Evolutionary conservation across 1,140 invertebrate species (phyloP).

Genomic region (Drosophila ananassae): DNA sequence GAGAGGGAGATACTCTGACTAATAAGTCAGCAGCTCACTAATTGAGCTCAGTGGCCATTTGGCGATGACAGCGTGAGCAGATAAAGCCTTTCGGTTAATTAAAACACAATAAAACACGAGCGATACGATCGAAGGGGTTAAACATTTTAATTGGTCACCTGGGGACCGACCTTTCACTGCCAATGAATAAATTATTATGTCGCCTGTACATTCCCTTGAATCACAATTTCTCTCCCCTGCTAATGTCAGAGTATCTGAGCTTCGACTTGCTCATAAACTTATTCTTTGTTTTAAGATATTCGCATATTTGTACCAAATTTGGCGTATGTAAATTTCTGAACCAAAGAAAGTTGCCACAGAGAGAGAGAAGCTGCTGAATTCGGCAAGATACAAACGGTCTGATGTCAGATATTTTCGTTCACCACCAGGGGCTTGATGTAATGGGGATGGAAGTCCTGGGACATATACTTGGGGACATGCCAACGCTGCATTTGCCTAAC

Average conservation of each 20-base stretch:
- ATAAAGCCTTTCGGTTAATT: slow-evolving; percentile 11
- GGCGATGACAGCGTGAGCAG: slow-evolving; percentile 36
- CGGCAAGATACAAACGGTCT: background rate
- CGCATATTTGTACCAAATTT: slow-evolving; percentile 58
- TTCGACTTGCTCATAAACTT: slow-evolving; percentile 3
- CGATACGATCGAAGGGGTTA: slow-evolving; percentile 2
- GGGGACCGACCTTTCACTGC: slow-evolving; percentile 26
- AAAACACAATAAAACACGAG: slow-evolving; percentile 14
- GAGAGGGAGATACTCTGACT: slow-evolving; percentile 30
- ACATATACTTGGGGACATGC: slow-evolving; percentile 52
- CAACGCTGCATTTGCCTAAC: slow-evolving; percentile 36
- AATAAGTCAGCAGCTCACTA: slow-evolving; percentile 34
- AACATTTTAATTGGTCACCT: slow-evolving; percentile 11
- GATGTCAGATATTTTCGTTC: slow-evolving; percentile 56
- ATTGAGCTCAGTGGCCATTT: slow-evolving; percentile 38
- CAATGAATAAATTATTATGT: slow-evolving; percentile 11
- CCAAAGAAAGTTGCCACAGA: slow-evolving; percentile 61
- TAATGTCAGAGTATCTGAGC: slow-evolving; percentile 9
- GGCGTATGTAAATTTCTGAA: slow-evolving; percentile 56
- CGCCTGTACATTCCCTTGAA: background rate
- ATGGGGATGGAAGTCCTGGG: slow-evolving; percentile 54
- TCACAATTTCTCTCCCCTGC: background rate
- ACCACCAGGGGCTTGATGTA: slow-evolving; percentile 56
- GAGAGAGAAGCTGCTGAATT: background rate
- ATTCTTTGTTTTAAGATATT: slow-evolving; percentile 26